These are phyloP conservation scores for Petrolisthes manimaculis DNA, from an alignment of 2,888 invertebrate species.

Conservation along the genomic window DNA sequence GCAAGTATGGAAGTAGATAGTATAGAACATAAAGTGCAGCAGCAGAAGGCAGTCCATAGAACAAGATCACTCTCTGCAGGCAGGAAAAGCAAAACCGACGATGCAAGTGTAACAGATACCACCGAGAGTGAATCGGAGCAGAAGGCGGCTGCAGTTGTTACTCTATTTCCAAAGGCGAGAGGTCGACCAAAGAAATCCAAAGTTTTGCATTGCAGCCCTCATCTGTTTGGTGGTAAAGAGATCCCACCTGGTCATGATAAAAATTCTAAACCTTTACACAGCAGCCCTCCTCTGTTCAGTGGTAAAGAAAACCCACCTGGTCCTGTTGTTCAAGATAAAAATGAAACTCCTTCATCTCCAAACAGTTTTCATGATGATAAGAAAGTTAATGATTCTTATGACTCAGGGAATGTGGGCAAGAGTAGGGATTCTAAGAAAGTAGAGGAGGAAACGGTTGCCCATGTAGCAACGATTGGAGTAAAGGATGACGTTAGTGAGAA, in stretches of 20 bases:
- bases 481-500: slow-evolving; percentile 7
- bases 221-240: neutral
- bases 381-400: neutral
- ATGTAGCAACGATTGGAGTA: too few species aligned
- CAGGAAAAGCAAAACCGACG: slow-evolving; percentile 14
- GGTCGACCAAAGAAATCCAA: slow-evolving; percentile 32
- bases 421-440: neutral
- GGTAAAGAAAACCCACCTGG: neutral
- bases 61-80: slow-evolving; percentile 30
- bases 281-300: neutral
- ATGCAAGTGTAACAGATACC: slow-evolving; percentile 44
- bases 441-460: neutral
- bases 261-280: neutral
- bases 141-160: slow-evolving; percentile 8
- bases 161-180: slow-evolving; percentile 34
- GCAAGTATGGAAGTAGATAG: neutral
- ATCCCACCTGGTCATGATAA: neutral
- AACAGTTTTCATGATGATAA: slow-evolving; percentile 5
- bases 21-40: slow-evolving; percentile 24
- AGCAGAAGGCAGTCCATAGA: slow-evolving; percentile 35
- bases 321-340: neutral
- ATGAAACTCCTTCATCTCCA: neutral
- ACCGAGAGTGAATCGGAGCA: slow-evolving; percentile 57
- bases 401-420: neutral
- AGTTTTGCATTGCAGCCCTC: neutral